Evolutionary conservation across 2,113 vertebrate genomes (phyloP).

Genomic region (Megaptera novaeangliae): DNA sequence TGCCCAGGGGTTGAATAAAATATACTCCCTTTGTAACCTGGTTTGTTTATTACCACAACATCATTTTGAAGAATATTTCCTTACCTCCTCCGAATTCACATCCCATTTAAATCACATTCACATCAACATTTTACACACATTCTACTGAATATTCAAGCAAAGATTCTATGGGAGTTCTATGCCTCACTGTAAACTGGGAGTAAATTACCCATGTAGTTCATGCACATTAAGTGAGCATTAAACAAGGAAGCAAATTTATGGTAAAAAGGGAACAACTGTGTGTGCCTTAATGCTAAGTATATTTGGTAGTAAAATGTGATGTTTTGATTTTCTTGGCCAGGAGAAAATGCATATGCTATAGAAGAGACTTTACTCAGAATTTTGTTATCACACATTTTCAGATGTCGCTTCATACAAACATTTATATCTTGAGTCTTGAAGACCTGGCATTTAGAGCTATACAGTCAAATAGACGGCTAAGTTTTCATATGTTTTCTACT

Average conservation of each 20-base stretch:
- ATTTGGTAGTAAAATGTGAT: not conserved
- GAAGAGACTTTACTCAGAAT: constrained; percentile 32
- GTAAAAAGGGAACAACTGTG: constrained; percentile 27
- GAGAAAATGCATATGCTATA: constrained; percentile 18
- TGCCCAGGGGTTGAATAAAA: constrained; percentile 37
- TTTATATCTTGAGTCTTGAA: constrained; percentile 35
- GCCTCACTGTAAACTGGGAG: constrained; percentile 56
- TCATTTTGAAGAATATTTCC: constrained; percentile 32
- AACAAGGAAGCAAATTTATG: constrained; percentile 50
- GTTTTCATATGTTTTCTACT: not conserved
- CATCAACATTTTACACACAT: constrained; percentile 49
- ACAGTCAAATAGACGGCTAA: not conserved
- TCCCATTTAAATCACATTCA: constrained; percentile 39
- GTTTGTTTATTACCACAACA: constrained; percentile 59
- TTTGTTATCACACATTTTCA: constrained; percentile 34
- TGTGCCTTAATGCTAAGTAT: constrained; percentile 37
- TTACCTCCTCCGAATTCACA: constrained; percentile 15
- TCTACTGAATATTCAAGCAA: constrained; percentile 40
- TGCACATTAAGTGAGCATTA: constrained; percentile 43
- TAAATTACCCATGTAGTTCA: constrained; percentile 63
- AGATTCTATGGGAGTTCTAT: constrained; percentile 25
- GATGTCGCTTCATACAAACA: constrained; percentile 24
- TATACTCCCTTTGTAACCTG: constrained; percentile 39
- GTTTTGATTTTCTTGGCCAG: constrained; percentile 48
- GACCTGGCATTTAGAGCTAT: not conserved